Evolutionary conservation across 2,113 vertebrate species (phyloP).

Genomic region (Rhineura floridana): DNA sequence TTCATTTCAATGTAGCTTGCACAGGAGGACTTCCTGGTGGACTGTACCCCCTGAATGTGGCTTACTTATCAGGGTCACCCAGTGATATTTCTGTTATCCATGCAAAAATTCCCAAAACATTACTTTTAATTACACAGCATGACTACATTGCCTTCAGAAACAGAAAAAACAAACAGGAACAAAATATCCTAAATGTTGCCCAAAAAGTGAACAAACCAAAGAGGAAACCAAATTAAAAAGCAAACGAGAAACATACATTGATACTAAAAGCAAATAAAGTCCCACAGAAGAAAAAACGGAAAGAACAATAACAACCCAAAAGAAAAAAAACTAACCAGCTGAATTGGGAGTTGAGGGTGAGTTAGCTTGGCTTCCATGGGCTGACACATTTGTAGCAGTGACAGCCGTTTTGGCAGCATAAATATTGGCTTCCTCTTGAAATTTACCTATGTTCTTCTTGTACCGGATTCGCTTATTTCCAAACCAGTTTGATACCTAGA

Average conservation of each 20-base stretch:
- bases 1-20: not conserved
- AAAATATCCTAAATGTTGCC: conserved; percentile 10
- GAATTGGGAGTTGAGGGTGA: conserved; percentile 99
- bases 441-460: conserved; percentile 99
- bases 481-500: conserved; percentile 99
- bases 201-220: conserved; percentile 36
- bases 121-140: conserved; percentile 6
- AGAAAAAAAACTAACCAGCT: conserved; percentile 89
- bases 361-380: conserved; percentile 99
- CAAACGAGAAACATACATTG: conserved; percentile 31
- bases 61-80: conserved; percentile 7
- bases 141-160: conserved; percentile 34
- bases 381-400: conserved; percentile 94
- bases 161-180: conserved; percentile 29
- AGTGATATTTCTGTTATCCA: not conserved
- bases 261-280: conserved; percentile 20
- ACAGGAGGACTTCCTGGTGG: not conserved
- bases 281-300: conserved; percentile 19
- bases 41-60: conserved; percentile 1
- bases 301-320: conserved; percentile 63
- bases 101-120: conserved; percentile 14
- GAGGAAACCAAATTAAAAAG: conserved; percentile 29
- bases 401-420: conserved; percentile 99
- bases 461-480: conserved; percentile 99
- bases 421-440: conserved; percentile 99